Evolutionary conservation across 2,113 vertebrate species (phyloP), one percentile per base, ranked within the genome.

Genomic region (Engraulis encrasicolus): DNA sequence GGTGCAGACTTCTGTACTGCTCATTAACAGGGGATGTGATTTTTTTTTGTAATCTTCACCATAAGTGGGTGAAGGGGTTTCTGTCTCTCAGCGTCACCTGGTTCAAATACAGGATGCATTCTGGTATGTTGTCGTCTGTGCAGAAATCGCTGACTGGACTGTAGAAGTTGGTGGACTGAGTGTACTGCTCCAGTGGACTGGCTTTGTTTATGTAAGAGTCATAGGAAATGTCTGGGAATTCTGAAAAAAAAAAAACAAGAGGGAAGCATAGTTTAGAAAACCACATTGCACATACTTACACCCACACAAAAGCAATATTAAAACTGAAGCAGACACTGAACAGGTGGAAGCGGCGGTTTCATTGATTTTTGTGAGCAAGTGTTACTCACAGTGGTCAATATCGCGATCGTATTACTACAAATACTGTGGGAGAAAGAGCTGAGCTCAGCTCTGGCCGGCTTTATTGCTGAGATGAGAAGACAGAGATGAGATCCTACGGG

Each of bases 121-220:
- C 96, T 78, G 96, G 96, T 86, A 99, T 92, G 88, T 99, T 99
- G 66, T 96, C 94, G 91, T 97, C 96, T 85, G 96, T 97, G 95
- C 98, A 99, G 89, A 99, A 99, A 92, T 93, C 94, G 92, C 95
- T 92, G 81, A 92, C 92, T 92, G 93, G 91, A 87, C 83, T 93
- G 74, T 94, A 93, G 85, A 91, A 90, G 78, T 88, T 95, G 85
- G 94, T 92, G 88, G 96, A 95, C 86, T 94, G 94, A 86, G 90
- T 93, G 88, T 92, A 95, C 86, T 93, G 93, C 83, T 93, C 94
- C 89, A 94, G 82, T 78, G 95, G 93, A 92, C 94, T 92, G 92
- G 96, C 92, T 91, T 93, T 93, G 92, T 94, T 95, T 95, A 96
- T 96, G 93, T 54, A 80, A 52, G 95, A 88, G 92, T 45, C 91